Percentiles rank a stretch among this genome's conserved stretches.
These are phyloP conservation scores for Onychomys arenicola DNA, from an alignment of 2,797 vertebrate genomes.

Conservation along the genomic window DNA sequence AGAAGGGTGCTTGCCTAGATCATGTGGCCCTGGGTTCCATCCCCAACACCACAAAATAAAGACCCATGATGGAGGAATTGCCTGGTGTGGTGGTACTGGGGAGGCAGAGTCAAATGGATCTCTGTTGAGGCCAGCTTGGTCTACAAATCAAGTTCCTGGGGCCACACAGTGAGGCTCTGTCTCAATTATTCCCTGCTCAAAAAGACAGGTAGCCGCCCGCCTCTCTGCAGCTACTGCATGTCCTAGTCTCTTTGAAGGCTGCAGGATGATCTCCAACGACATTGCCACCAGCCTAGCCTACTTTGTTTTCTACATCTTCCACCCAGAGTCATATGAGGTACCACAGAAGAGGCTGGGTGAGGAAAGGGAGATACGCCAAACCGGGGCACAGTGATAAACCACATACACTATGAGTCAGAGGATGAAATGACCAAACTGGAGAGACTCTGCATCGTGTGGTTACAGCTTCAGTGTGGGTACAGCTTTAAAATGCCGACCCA, in stretches of 20 bases:
- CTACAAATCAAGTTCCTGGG: background rate
- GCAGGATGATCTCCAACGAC: background rate
- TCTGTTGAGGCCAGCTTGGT: background rate
- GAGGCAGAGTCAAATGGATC: background rate
- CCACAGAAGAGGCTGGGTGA: background rate
- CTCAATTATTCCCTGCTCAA: background rate
- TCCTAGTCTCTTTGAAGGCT: background rate
- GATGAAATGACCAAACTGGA: background rate
- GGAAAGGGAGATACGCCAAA: background rate
- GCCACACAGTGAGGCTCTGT: background rate
- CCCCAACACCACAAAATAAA: background rate
- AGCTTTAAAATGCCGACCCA: background rate
- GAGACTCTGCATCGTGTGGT: background rate
- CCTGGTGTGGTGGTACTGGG: background rate
- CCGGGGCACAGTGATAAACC: background rate
- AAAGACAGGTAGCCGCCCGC: background rate
- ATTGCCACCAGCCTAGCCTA: fast-evolving
- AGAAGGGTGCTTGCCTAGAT: background rate
- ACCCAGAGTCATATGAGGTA: background rate
- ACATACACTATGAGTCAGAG: background rate
- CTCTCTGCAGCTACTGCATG: background rate
- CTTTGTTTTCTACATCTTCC: background rate
- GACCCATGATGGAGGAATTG: background rate
- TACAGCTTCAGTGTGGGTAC: background rate
- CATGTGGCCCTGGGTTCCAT: background rate